Evolutionary conservation across 2,797 vertebrate species (phyloP).

Genomic region (Danio albolineatus): DNA sequence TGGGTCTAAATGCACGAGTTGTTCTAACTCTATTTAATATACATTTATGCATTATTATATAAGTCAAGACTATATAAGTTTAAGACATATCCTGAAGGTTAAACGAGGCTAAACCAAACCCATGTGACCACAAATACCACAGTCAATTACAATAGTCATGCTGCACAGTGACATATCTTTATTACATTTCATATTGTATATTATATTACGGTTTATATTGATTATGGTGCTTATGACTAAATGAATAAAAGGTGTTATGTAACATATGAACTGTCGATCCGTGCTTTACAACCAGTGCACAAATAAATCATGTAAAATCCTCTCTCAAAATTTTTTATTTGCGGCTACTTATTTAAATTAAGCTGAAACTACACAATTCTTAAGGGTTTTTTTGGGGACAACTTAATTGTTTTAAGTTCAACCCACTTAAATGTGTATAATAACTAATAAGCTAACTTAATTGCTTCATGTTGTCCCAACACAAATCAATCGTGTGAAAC

Average conservation of each 20-base stretch:
- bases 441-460: no score
- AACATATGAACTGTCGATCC: not conserved
- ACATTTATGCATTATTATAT: no score
- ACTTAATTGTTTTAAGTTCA: no score
- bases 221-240: not conserved
- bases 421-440: no score
- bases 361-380: no score
- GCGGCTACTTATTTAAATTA: no score
- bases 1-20: no score
- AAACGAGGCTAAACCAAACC: not conserved
- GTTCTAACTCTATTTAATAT: constrained; percentile 17
- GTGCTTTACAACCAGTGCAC: not conserved
- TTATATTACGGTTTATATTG: not conserved
- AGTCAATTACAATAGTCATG: not conserved
- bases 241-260: not conserved
- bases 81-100: not conserved
- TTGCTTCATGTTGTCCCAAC: no score
- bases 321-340: not conserved
- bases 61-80: no score
- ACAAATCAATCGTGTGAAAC: no score
- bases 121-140: not conserved
- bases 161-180: not conserved
- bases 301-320: not conserved
- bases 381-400: no score
- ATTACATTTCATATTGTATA: constrained; percentile 16